Evolutionary conservation across 2,888 invertebrate species (phyloP), one percentile per base, ranked within the genome.

Genomic region (Nephrotoma flavescens): DNA sequence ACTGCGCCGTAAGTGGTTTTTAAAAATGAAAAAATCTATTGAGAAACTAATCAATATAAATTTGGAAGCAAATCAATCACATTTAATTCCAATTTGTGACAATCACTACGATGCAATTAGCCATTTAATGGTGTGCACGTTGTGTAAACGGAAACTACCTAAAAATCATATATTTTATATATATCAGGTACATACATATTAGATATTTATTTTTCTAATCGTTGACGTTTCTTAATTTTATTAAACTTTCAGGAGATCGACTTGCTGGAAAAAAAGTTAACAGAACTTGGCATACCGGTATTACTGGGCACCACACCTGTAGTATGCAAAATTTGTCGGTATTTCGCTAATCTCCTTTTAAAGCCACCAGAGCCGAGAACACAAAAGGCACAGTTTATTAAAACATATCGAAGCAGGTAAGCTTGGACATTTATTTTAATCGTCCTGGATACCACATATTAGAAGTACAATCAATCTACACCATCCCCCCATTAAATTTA

Each of bases 241-340:
- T 85, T 45, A 11, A 2, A 85, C 11, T 87, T 89, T 1, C 90
- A 94, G 94, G 94, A 93, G 87, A 93, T 92, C 88, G 89, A 90
- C 88, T 93, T 93, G 0, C 87, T 94, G 89, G 94, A 94, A 90
- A 93, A 93, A 86, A 90, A 93, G 4, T 92, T 96, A 11, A 90
- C 91, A 11, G 93, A 93, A 52, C 94, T 95, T 88, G 93, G 94
- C 1, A 93, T 97, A 86, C 96, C 96, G 0, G 94, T 96, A 12
- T 92, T 92, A 89, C 92, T 97, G 89, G 90, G 92, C 1, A 90
- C 94, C 89, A 94, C 95, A 87, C 95, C 95, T 0, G 95, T 96
- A 86, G 94, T 97, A 83, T 97, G 97, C 92, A 97, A 96, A 92
- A 91, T 95, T 41, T 97, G 97, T 89, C 94, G 96, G 87, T 95